Evolutionary conservation across 2,113 vertebrate genomes (phyloP).

Genomic region (Notothenia coriiceps): DNA sequence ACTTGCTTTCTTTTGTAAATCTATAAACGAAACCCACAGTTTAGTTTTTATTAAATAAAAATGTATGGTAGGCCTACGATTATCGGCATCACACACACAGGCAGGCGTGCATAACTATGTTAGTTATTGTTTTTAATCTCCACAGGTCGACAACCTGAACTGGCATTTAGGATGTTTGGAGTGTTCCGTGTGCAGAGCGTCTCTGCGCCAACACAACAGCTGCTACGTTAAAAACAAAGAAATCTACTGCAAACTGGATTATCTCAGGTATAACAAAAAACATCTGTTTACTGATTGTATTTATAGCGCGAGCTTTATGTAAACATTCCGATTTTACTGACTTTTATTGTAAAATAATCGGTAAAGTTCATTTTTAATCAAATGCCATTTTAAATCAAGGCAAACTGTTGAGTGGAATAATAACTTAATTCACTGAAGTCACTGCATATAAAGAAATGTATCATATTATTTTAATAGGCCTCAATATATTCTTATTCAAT

Average conservation of each 20-base stretch:
- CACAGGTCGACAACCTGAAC: constrained; percentile 94
- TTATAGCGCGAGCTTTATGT: neutral
- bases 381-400: neutral
- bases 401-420: neutral
- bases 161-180: constrained; percentile 95
- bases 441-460: neutral
- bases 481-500: neutral
- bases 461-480: neutral
- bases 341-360: neutral
- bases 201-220: constrained; percentile 92
- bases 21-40: too few relatives aligned
- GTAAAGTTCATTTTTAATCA: neutral
- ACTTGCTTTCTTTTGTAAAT: neutral
- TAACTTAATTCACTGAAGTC: neutral
- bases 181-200: constrained; percentile 93
- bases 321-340: neutral
- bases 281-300: neutral
- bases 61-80: neutral
- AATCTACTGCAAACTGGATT: constrained; percentile 96
- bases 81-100: neutral
- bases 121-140: neutral
- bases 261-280: constrained; percentile 87
- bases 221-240: constrained; percentile 98
- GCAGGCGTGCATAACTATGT: neutral
- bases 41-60: neutral